Base-by-base conservation (phyloP, 1,140 invertebrate species). In the Atta cephalotes region DNA sequence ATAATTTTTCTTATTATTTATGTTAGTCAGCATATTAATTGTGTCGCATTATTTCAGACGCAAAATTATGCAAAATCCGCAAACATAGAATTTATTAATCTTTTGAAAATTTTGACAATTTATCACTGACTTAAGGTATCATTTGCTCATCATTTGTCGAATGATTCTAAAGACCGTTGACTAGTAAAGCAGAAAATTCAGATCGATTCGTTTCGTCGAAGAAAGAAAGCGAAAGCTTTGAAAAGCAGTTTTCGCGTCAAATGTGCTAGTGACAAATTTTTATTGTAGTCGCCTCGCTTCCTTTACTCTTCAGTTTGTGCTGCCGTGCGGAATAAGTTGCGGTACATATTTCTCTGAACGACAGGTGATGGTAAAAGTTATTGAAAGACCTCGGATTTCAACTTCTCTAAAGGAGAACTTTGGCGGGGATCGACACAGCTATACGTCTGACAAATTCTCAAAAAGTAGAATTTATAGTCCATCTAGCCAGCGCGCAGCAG, bases 261-360 rank as follows among this genome's bases (percentile, higher is more conserved):
- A 93, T 93, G 88, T 77, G 77, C 86, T 87, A 92, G 90, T 92
- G 95, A 95, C 95, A 95, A 95, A 95, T 95, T 95, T 94, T 92
- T 92, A 95, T 95, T 95, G 94, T 95, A 81, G 45, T 31, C 31
- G 28, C 86, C 68, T 60, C 21, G 53, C 25, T 51, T 68, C 62
- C 58, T n/a, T 70, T 18, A n/a, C 45, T 51, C 39, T 21, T 85
- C 62, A 58, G 21, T 76, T 88, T 70, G 85, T 79, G 86, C 79
- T 45, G 31, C 68, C 45, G 78, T 70, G 76, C 31, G 51, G 63
- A 90, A 87, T 78, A 78, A 85, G 70, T 74, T 56, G 62, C 78
- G 70, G 16, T n/a, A 79, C 74, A 89, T 86, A 90, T 89, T 77
- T 77, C 85, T 91, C 88, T 89, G 31, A 68, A 74, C 86, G 93